phyloP scores from a whole-genome alignment of 2,888 invertebrate genomes.

The Platerodrilus igneus region DNA sequence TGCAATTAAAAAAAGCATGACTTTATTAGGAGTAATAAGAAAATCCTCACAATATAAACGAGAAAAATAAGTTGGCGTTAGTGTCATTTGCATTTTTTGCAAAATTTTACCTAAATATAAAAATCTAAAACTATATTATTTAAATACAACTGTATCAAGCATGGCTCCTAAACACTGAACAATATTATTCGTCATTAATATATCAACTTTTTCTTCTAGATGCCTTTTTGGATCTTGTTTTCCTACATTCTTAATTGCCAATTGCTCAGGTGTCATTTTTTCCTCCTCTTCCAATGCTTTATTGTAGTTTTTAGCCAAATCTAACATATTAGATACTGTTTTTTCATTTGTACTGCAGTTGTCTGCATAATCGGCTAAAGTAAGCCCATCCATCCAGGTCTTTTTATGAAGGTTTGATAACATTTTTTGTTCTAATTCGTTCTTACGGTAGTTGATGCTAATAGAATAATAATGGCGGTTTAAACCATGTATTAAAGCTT shows the following conservation, averaged over 20 bases:
- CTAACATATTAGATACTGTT: slow-evolving; percentile 94
- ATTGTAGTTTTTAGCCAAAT: slow-evolving; percentile 90
- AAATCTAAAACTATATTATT: slow-evolving; percentile 52
- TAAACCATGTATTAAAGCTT: slow-evolving; percentile 96
- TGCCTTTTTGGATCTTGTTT: slow-evolving; percentile 99
- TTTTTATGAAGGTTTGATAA: slow-evolving; percentile 96
- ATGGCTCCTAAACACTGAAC: slow-evolving; percentile 96
- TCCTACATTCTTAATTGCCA: slow-evolving; percentile 99
- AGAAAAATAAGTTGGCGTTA: no score
- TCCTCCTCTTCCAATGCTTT: slow-evolving; percentile 96
- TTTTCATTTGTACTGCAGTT: slow-evolving; percentile 92
- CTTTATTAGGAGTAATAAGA: no score
- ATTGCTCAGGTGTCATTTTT: slow-evolving; percentile 98
- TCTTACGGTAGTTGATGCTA: slow-evolving; percentile 98
- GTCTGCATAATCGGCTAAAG: slow-evolving; percentile 84
- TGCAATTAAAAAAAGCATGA: no score
- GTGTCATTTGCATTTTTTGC: no score
- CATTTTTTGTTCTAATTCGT: slow-evolving; percentile 99
- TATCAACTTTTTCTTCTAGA: slow-evolving; percentile 96
- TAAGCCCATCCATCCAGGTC: slow-evolving; percentile 96
- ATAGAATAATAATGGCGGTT: slow-evolving; percentile 99
- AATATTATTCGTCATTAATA: slow-evolving; percentile 95
- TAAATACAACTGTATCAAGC: slow-evolving; percentile 89
- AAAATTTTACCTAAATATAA: no score
- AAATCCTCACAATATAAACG: no score